phyloP scores from a whole-genome alignment of 2,797 vertebrate species.

The Bovichtus diacanthus region DNA sequence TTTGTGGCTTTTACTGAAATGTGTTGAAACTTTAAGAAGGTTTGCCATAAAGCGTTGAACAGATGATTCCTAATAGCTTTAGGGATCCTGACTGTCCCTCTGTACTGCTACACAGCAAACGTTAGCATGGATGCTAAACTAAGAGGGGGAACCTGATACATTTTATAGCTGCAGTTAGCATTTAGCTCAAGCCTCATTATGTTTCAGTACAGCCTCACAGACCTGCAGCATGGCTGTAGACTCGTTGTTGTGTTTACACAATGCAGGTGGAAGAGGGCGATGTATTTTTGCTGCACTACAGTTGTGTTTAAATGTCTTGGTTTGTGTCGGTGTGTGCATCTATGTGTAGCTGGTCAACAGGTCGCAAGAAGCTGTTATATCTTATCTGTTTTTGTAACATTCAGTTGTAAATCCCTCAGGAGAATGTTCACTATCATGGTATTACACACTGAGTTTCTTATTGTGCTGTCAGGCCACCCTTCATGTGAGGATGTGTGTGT shows the following conservation, averaged over 20 bases:
- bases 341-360: constrained; percentile 31
- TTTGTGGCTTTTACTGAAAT: constrained; percentile 4
- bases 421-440: constrained; percentile 43
- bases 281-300: neutral
- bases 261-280: constrained; percentile 6
- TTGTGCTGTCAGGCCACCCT: constrained; percentile 39
- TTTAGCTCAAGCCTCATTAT: neutral
- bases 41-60: neutral
- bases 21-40: neutral
- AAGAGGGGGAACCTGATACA: neutral
- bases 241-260: neutral
- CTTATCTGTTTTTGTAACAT: constrained; percentile 31
- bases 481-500: constrained; percentile 13
- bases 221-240: neutral
- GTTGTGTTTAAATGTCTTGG: neutral
- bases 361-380: constrained; percentile 29
- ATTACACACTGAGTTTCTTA: constrained; percentile 37
- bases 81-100: neutral
- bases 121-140: neutral
- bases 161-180: neutral
- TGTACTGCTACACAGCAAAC: neutral
- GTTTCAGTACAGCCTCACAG: neutral
- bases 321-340: neutral
- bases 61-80: neutral
- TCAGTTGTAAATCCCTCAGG: constrained; percentile 36